Percentiles rank a stretch among this genome's conserved stretches.
Conservation (phyloP, 2,797 vertebrate species). For the Micropoecilia bifurca region DNA sequence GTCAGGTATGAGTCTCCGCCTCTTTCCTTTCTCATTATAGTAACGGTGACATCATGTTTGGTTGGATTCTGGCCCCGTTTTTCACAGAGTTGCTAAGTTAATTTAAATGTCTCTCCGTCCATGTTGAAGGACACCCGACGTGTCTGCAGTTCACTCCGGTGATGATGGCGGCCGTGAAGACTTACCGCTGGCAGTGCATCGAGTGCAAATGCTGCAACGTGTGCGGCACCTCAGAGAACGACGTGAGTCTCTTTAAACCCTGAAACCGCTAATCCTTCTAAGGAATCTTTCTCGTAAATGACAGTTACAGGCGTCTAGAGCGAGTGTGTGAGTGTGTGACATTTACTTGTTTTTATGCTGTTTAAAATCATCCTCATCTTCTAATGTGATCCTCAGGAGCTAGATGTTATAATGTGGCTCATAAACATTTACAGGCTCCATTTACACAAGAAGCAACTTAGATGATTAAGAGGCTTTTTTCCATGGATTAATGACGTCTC, state of each 20-base stretch:
- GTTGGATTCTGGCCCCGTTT: neutral
- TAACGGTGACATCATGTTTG: neutral
- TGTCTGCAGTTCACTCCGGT: constrained; percentile 97
- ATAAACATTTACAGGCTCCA: neutral
- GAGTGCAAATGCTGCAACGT: constrained; percentile 99
- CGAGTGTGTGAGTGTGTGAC: neutral
- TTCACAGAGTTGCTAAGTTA: neutral
- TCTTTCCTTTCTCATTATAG: neutral
- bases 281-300: neutral
- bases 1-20: constrained; percentile 82
- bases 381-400: neutral
- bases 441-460: neutral
- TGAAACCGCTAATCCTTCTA: neutral
- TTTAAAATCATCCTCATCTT: neutral
- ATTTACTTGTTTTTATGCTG: neutral
- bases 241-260: constrained; percentile 80
- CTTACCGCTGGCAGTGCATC: constrained; percentile 98
- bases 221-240: constrained; percentile 96
- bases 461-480: neutral
- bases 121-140: constrained; percentile 88
- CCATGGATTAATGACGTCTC: neutral
- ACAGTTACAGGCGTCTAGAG: neutral
- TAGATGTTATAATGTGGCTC: neutral
- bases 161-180: constrained; percentile 98
- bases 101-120: neutral